A percentile compares a stretch with the other conserved stretches of the same genome.
Evolutionary conservation across 2,113 vertebrate species (phyloP).

Genomic region (Passer montanus): DNA sequence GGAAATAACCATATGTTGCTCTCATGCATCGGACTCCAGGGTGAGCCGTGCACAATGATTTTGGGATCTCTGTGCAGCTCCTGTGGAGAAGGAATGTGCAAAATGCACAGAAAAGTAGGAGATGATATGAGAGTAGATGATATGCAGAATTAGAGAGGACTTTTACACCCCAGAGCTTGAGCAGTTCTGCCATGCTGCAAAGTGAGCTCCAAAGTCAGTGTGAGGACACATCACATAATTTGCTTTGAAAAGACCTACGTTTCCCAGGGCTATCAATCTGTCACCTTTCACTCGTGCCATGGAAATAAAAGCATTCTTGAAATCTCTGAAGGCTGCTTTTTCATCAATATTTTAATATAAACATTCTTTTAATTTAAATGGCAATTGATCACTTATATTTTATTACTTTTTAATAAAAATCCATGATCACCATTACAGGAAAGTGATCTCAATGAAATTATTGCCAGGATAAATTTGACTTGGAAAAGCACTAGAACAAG

Average conservation of each 20-base stretch:
- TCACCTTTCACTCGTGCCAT: background rate
- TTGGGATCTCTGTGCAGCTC: background rate
- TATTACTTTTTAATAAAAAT: conserved; percentile 42
- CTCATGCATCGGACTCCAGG: fast-evolving
- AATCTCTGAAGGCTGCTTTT: conserved; percentile 10
- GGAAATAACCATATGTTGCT: background rate
- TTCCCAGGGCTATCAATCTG: conserved; percentile 47
- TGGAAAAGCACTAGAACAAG: background rate
- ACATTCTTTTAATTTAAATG: conserved; percentile 27
- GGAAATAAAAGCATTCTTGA: background rate
- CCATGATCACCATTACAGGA: background rate
- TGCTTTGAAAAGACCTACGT: background rate
- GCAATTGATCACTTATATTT: background rate
- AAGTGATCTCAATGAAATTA: background rate
- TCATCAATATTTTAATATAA: conserved; percentile 52
- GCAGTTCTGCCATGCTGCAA: background rate
- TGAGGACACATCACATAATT: background rate
- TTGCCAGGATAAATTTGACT: background rate
- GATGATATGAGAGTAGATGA: background rate
- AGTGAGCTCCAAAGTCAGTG: background rate
- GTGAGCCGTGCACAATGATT: background rate
- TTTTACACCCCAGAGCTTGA: background rate
- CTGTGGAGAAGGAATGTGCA: background rate
- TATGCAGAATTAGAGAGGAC: background rate
- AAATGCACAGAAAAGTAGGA: background rate